Evolutionary conservation across 2,797 vertebrate genomes (phyloP).

Genomic region (Siniperca undulata): DNA sequence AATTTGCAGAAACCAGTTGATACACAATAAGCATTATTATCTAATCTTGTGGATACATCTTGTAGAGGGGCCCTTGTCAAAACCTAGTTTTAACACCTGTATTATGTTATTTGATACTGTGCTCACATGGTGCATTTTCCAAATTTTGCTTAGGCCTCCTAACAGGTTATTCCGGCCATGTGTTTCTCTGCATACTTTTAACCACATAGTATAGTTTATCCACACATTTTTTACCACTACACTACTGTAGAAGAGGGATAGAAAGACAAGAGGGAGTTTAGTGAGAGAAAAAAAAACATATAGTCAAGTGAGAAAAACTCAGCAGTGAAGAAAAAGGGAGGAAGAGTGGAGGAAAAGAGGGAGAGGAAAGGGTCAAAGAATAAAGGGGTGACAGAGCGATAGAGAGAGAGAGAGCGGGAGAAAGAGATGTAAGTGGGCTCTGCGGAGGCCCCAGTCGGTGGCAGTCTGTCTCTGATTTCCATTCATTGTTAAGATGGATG

Average conservation of each 20-base stretch:
- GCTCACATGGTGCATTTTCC: no score
- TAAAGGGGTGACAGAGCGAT: slow-evolving; percentile 63
- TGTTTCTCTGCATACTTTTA: background rate
- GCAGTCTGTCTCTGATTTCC: slow-evolving; percentile 94
- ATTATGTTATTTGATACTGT: background rate
- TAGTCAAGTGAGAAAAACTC: slow-evolving; percentile 40
- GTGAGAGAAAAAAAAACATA: background rate
- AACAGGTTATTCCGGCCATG: no score
- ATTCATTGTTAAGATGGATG: slow-evolving; percentile 98
- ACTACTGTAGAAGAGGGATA: background rate
- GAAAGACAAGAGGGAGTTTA: slow-evolving; percentile 5
- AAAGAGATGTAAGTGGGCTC: slow-evolving; percentile 84
- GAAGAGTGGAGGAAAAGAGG: slow-evolving; percentile 22
- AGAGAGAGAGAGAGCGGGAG: slow-evolving; percentile 43
- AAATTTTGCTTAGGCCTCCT: no score
- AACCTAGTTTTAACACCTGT: background rate
- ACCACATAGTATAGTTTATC: background rate
- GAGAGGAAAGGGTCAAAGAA: slow-evolving; percentile 63
- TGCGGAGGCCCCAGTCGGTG: slow-evolving; percentile 81
- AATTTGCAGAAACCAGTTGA: background rate
- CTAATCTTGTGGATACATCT: background rate
- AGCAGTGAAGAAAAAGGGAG: slow-evolving; percentile 26
- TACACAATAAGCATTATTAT: background rate
- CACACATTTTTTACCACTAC: background rate
- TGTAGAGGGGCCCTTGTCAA: background rate